A percentile compares a stretch with the other conserved stretches of the same genome.
phyloP scores from a whole-genome alignment of 2,797 vertebrate species.

The Siniperca undulata region DNA sequence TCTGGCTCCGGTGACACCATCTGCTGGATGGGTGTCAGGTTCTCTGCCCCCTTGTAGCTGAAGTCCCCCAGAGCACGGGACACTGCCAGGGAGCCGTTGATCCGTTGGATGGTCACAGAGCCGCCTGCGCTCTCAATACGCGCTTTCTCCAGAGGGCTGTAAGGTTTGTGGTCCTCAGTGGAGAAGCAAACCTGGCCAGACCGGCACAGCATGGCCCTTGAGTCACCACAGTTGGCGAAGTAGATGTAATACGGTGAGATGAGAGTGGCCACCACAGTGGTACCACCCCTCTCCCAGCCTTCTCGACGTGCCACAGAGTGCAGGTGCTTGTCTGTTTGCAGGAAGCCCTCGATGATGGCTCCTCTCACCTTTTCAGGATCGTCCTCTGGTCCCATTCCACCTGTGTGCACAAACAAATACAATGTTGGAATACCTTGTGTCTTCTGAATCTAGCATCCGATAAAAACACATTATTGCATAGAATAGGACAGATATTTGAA shows the following conservation, averaged over 20 bases:
- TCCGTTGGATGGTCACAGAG: constrained; percentile 84
- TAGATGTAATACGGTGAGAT: constrained; percentile 86
- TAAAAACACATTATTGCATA: neutral
- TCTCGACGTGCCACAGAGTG: constrained; percentile 80
- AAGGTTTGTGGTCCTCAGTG: constrained; percentile 90
- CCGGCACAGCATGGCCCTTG: constrained; percentile 84
- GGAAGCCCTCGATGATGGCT: constrained; percentile 82
- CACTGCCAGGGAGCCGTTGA: constrained; percentile 90
- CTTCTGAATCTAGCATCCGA: neutral
- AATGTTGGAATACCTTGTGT: neutral
- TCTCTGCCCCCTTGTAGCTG: constrained; percentile 88
- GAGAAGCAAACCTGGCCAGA: constrained; percentile 85
- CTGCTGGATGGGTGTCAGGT: constrained; percentile 83
- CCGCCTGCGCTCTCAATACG: constrained; percentile 88
- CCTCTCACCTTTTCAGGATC: constrained; percentile 80
- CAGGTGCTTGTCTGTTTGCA: constrained; percentile 86
- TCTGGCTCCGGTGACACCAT: constrained; percentile 91
- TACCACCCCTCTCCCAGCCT: constrained; percentile 84
- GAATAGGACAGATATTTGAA: neutral
- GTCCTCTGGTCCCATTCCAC: constrained; percentile 78
- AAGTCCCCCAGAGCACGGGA: constrained; percentile 90
- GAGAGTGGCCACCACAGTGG: constrained; percentile 83
- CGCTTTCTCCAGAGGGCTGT: constrained; percentile 86
- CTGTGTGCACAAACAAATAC: constrained; percentile 64
- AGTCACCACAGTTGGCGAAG: constrained; percentile 88